A percentile compares a stretch with the other conserved stretches of the same genome.
Conservation (phyloP, 2,797 vertebrate species). For the Takifugu rubripes region DNA sequence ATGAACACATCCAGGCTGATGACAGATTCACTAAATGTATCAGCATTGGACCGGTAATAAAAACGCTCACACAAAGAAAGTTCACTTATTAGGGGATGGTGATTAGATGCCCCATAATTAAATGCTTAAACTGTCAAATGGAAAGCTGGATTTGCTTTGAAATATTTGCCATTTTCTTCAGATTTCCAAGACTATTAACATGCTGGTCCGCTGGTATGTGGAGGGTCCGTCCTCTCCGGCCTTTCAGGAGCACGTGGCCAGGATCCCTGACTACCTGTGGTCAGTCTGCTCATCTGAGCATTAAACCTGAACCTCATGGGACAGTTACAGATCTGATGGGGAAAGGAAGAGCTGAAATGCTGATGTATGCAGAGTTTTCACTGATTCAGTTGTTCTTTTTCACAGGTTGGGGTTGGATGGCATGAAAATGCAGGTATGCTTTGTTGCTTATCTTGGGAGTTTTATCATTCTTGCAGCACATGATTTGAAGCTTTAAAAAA, state of each 20-base stretch:
- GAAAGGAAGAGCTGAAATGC: background rate
- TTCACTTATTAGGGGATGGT: background rate
- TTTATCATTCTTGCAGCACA: background rate
- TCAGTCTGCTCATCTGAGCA: conserved; percentile 55
- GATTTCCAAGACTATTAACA: conserved; percentile 97
- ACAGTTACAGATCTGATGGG: no score
- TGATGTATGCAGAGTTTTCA: background rate
- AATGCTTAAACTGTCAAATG: background rate
- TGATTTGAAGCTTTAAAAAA: background rate
- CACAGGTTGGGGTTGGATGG: conserved; percentile 91
- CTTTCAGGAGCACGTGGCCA: conserved; percentile 87
- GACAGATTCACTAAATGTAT: conserved; percentile 91
- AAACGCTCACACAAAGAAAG: background rate
- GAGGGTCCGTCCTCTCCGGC: conserved; percentile 82
- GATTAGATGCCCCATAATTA: no score
- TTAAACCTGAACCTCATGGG: no score
- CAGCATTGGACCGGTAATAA: conserved; percentile 88
- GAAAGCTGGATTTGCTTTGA: background rate
- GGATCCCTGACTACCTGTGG: conserved; percentile 96
- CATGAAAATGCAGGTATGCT: conserved; percentile 93
- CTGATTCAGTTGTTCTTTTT: conserved; percentile 8
- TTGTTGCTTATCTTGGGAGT: background rate
- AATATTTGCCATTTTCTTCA: conserved; percentile 42
- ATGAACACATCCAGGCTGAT: conserved; percentile 88
- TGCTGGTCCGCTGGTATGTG: conserved; percentile 89